Evolutionary conservation across 1,140 invertebrate genomes (phyloP), one percentile per base, ranked within the genome.

Genomic region (Drosophila nigromelanica): DNA sequence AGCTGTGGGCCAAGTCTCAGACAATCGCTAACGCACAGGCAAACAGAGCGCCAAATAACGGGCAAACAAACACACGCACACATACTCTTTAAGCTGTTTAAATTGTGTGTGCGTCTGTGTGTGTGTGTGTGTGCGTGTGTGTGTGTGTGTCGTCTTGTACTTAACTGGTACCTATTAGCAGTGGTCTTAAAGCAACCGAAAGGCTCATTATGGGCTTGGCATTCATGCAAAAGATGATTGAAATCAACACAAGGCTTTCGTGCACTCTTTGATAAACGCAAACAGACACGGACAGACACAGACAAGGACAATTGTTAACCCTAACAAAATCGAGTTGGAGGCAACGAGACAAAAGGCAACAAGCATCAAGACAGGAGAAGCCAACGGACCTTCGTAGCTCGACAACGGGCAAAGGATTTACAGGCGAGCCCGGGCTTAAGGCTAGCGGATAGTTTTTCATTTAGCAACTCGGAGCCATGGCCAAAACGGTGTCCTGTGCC

Each of bases 401-500:
- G 58, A 63, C 62, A 56, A 52, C 48, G 51, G 59, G 72, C 30
- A 35, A 67, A 52, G 74, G 71, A 67, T 71, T 72, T 78, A 40
- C 37, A 8, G 30, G 42, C n/a, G 50, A 43, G 15, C 39, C 12
- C 30, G 33, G 59, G 73, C 61, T 71, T 82, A 79, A 74, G 73
- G 73, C 68, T 67, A 67, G 63, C 51, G 59, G 52, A 81, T 87
- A 86, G 82, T 86, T 86, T 87, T 64, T 79, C 78, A 72, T 68
- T 76, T 60, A 54, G 77, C 63, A 54, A 50, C 51, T 27, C 14
- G 37, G 42, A 14, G 5, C 5, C 27, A 1, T 5, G 27, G 27
- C 5, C 27, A 27, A 27, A 27, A 27, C 27, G 30, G 18, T 21
- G 51, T 39, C 35, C 27, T 21, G 33, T 35, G 12, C 21, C 18